phyloP scores from a whole-genome alignment of 2,113 vertebrate genomes.

The Heterocephalus glaber region DNA sequence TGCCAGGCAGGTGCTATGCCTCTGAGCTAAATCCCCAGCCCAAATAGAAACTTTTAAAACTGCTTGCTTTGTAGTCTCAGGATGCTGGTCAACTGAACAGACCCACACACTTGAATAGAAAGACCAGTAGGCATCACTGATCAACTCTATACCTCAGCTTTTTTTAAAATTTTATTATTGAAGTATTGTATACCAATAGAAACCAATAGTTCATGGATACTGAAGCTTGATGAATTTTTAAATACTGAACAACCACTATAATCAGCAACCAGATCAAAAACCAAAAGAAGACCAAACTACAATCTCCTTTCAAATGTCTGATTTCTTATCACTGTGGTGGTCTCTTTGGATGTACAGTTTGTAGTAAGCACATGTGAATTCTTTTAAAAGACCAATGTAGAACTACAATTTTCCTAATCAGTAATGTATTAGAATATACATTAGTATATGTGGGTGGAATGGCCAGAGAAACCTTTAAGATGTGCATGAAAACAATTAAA shows the following conservation, averaged over 20 bases:
- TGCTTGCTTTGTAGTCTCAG: neutral
- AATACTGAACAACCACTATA: neutral
- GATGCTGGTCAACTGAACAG: neutral
- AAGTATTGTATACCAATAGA: neutral
- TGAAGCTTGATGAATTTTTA: conserved; percentile 16
- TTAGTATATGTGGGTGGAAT: neutral
- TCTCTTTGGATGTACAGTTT: neutral
- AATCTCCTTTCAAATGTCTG: neutral
- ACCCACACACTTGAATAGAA: neutral
- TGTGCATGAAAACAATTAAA: neutral
- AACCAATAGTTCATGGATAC: neutral
- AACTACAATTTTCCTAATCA: neutral
- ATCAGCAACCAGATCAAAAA: neutral
- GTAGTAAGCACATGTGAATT: neutral
- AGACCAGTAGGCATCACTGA: neutral
- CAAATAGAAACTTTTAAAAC: conserved; percentile 10
- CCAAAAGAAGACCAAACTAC: neutral
- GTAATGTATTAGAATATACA: neutral
- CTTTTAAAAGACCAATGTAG: neutral
- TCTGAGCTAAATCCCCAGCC: no score
- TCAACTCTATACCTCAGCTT: neutral
- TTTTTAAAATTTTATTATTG: neutral
- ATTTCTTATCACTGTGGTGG: neutral
- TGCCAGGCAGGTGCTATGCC: no score
- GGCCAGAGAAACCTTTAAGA: neutral